A percentile compares a stretch with the other conserved stretches of the same genome.
phyloP scores from a whole-genome alignment of 2,113 vertebrate genomes.

The Neotragus moschatus region DNA sequence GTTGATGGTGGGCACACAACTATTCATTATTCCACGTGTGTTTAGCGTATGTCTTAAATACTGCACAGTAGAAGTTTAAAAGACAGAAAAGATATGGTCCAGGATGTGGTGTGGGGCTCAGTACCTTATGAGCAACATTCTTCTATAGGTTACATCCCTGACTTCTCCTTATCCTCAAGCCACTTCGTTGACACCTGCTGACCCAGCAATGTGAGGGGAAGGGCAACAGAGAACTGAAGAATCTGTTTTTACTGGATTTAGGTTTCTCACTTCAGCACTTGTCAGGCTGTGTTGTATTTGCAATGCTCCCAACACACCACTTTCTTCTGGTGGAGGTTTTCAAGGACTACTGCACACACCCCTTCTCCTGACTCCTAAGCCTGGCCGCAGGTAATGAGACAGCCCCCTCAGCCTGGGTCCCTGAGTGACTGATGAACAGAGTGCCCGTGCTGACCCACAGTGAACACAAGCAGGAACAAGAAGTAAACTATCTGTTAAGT shows the following conservation, averaged over 20 bases:
- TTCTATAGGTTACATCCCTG: background rate
- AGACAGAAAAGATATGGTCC: background rate
- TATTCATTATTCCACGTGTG: background rate
- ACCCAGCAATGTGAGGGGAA: background rate
- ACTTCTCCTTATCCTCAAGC: background rate
- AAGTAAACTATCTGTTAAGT: background rate
- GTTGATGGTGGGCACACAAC: background rate
- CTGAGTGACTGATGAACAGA: background rate
- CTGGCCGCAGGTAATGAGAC: background rate
- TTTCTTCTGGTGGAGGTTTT: background rate
- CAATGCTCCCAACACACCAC: background rate
- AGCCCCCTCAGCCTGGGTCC: background rate
- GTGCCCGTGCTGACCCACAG: background rate
- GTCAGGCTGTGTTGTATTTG: background rate
- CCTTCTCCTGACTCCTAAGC: background rate
- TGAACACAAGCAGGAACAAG: background rate
- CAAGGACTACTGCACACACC: background rate
- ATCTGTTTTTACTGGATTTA: background rate
- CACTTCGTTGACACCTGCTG: background rate
- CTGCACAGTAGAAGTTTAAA: background rate
- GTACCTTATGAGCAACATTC: background rate
- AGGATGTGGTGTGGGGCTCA: background rate
- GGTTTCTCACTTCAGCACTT: background rate
- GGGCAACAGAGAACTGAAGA: background rate
- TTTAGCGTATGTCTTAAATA: background rate